phyloP scores from a whole-genome alignment of 2,113 vertebrate species.

The human region DNA sequence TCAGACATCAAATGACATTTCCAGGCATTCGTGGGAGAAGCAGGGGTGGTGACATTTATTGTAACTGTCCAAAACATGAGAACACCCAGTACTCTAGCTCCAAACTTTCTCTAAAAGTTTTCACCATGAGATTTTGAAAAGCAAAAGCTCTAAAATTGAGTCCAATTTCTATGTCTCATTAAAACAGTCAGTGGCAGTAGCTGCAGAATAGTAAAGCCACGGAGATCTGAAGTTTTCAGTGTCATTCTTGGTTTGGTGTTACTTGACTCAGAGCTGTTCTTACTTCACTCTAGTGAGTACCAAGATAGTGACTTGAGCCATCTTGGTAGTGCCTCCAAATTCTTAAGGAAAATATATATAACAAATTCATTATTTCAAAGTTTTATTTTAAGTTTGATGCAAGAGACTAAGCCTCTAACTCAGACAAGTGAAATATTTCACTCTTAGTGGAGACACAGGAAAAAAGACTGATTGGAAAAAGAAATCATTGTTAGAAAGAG shows the following conservation, averaged over 20 bases:
- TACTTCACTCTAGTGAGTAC: background rate
- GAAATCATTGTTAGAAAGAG: background rate
- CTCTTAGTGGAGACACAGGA: background rate
- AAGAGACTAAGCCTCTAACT: background rate
- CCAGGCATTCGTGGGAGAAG: background rate
- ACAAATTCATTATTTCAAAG: background rate
- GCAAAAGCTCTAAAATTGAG: background rate
- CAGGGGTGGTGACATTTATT: background rate
- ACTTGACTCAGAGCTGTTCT: background rate
- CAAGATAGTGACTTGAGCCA: background rate
- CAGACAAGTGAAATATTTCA: background rate
- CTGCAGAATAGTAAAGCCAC: background rate
- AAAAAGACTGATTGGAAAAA: background rate
- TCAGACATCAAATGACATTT: background rate
- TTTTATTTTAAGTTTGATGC: constrained; percentile 25
- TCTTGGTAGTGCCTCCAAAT: background rate
- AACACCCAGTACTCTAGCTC: background rate
- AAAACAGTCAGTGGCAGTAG: background rate
- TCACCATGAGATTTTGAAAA: background rate
- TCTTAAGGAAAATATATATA: background rate
- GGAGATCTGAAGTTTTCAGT: background rate
- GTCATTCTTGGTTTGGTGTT: background rate
- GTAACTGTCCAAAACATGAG: background rate
- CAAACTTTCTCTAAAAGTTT: background rate
- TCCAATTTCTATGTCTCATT: background rate